Evolutionary conservation across 2,113 vertebrate genomes (phyloP).

Genomic region (Toxotes jaculatrix): DNA sequence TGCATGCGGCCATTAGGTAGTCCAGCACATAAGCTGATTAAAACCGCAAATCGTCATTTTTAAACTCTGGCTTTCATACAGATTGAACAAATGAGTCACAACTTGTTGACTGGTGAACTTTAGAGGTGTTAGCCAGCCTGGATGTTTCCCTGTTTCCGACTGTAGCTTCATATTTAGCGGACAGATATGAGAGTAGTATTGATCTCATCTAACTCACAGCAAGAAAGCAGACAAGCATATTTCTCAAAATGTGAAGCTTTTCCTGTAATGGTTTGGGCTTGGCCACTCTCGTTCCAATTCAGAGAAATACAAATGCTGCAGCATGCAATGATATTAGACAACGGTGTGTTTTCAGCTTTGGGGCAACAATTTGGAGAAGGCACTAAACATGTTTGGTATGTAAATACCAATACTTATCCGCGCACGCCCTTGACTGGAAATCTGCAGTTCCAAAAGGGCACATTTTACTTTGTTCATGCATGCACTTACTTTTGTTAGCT

Average conservation of each 20-base stretch:
- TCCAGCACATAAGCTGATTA: not conserved
- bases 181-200: not conserved
- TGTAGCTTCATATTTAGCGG: too few species aligned
- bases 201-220: not conserved
- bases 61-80: not conserved
- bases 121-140: too few species aligned
- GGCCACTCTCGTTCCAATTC: not conserved
- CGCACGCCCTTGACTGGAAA: conserved; percentile 18
- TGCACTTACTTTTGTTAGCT: not conserved
- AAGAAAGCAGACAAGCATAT: not conserved
- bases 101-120: too few species aligned
- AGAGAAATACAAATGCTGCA: not conserved
- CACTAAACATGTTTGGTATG: not conserved
- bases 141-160: not conserved
- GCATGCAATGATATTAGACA: not conserved
- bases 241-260: not conserved
- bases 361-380: not conserved
- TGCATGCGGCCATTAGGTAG: not conserved
- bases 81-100: too few species aligned
- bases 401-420: conserved; percentile 17
- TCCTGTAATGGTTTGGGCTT: not conserved
- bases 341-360: not conserved
- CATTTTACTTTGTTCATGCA: conserved; percentile 4
- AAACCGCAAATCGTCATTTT: not conserved
- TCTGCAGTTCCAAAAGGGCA: not conserved